Base-by-base conservation (phyloP, 1,140 invertebrate species). In the Elysia chlorotica region DNA sequence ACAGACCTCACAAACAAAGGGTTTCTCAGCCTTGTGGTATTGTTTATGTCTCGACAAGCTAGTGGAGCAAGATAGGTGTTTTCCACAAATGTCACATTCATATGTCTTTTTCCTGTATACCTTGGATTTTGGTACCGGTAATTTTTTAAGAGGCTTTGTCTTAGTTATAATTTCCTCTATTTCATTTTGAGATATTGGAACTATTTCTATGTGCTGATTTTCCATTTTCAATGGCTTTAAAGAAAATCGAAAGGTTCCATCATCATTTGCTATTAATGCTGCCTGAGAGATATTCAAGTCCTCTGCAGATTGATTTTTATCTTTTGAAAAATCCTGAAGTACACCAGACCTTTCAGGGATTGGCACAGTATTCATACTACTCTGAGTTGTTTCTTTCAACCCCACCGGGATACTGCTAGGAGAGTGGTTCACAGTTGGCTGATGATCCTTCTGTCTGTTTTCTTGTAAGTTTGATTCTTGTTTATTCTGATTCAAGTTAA, bases 81-180 rank as follows among this genome's bases (percentile, higher is more conserved):
- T 71, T 1, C 69, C 69, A 48, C 69, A 71, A 33, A 71, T 71
- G n/a, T 71, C 69, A 63, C 69, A 71, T 21, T 63, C 31, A 37
- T 63, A 62, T 17, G 23, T 62, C n/a, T 71, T 71, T 6, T 4
- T 19, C 48, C 17, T 53, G 2, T 0, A 28, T 30, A 23, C 30
- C 6, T 59, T 19, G 2, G 28, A 30, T 23, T 30, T 33, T 4
- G 10, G 19, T 38, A n/a, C 31, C 6, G 30, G 30, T 14, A 30
- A 28, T 14, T 38, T 25, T 3, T 56, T 23, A 31, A 36, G 17
- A n/a, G n/a, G n/a, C n/a, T n/a, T n/a, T n/a, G n/a, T n/a, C n/a
- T n/a, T n/a, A n/a, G n/a, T n/a, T n/a, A n/a, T n/a, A n/a, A n/a
- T n/a, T n/a, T n/a, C n/a, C n/a, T 71, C 59, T 25, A 36, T 59